These are phyloP conservation scores for Poeciliopsis presidionis DNA, from an alignment of 2,797 vertebrate genomes.

Conservation along the genomic window DNA sequence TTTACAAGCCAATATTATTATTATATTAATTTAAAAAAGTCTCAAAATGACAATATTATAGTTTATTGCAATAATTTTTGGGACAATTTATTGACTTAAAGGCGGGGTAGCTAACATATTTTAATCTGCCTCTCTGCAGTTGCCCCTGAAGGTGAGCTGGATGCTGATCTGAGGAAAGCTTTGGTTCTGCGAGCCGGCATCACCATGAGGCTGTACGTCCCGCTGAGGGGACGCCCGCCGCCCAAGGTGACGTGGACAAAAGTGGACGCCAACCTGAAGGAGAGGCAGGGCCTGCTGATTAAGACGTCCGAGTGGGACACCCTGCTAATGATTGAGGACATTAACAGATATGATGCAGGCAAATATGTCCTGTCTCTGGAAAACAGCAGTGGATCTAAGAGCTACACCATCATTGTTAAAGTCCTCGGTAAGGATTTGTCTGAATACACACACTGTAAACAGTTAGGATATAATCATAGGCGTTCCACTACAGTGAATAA, in stretches of 20 bases:
- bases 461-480: not conserved
- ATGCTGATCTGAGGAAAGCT: conserved; percentile 93
- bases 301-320: conserved; percentile 96
- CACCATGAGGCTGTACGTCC: conserved; percentile 97
- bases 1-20: too few species aligned
- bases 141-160: conserved; percentile 95
- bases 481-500: not conserved
- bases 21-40: too few species aligned
- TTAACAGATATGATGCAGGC: conserved; percentile 97
- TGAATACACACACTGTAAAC: not conserved
- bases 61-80: too few species aligned
- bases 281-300: conserved; percentile 90
- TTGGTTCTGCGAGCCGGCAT: conserved; percentile 94
- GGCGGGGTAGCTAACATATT: not conserved
- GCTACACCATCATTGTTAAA: conserved; percentile 95
- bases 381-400: conserved; percentile 94
- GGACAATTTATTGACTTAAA: not conserved
- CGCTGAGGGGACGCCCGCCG: conserved; percentile 93
- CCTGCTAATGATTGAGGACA: conserved; percentile 89
- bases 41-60: too few species aligned
- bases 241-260: conserved; percentile 96
- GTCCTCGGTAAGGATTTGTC: conserved; percentile 87
- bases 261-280: conserved; percentile 89
- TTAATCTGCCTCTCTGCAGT: conserved; percentile 64
- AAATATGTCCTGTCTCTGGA: conserved; percentile 94